Base-by-base conservation (phyloP, 1,140 invertebrate genomes). In the Heliconius nattereri region DNA sequence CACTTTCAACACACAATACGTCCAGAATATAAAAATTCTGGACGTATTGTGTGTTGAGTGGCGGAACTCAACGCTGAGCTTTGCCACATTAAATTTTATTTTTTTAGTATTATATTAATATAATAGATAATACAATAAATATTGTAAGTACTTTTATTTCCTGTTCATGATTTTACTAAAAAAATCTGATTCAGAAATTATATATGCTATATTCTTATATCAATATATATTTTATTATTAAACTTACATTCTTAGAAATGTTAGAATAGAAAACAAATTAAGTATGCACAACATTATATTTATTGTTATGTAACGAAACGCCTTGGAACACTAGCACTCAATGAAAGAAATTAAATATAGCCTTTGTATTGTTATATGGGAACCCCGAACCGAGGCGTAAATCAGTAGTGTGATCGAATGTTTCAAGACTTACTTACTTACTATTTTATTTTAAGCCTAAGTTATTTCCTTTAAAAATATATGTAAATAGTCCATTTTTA, bases 271-370 rank as follows among this genome's bases (percentile, higher is more conserved):
- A 13, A 29, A 29, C 60, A 13, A 16, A 66, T 26, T 26, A 66
- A 66, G 6, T 66, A 26, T 66, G 13, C 60, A 66, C 26, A 66
- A 13, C 11, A 66, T 29, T 66, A 66, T 66, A 66, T 66, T 66
- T 29, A 66, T 66, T 29, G 23, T 66, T 66, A 66, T 66, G 60
- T 29, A 66, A 66, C 60, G 13, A 29, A 66, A 29, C 13, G 60
- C 60, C 60, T 66, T 66, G 11, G 2, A 66, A 66, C 11, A 16
- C 23, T 26, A 66, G 23, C 9, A 66, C 23, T 66, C 60, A 66
- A 60, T 66, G 23, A 66, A 26, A 66, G 60, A 66, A 66, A 11
- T 66, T 66, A 66, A 66, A 66, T 66, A 66, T 66, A 26, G 9
- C 23, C 60, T 29, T 66, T 66, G 60, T 26, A 57, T 66, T 29